Base-by-base conservation (phyloP, 2,113 vertebrate species). In the Pyrgilauda ruficollis region DNA sequence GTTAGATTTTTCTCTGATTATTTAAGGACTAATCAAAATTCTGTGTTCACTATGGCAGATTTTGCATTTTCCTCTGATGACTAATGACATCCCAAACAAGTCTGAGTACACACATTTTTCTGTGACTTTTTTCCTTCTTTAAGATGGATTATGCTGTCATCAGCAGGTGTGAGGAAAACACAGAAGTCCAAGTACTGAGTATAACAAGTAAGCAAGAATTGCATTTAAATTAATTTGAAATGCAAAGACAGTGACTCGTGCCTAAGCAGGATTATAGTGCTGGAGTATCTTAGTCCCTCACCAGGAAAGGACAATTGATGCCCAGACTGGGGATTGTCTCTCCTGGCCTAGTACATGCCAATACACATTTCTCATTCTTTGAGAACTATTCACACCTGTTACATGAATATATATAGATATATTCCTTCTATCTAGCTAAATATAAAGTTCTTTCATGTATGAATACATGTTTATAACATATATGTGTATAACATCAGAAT, bases 11-110 rank as follows among this genome's bases (percentile, higher is more conserved):
- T 73, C 49, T 84, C 58, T 91, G 81, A 92, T 94, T 94, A 94
- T 93, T 94, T 94, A 92, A 94, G 89, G 53, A 84, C 64, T 95
- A 91, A 91, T 96, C 76, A 95, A 92, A 91, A 94, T 82, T 92
- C 28, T 53, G n/a, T 41, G n/a, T 75, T 81, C 81, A 31, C 52
- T 94, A 87, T 77, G 55, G 59, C 72, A 91, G 56, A 92, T 77
- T 74, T 86, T 90, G 24, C 35, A 67, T 41, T 92, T 95, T 90
- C 56, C 52, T 89, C 52, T 95, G 84, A 89, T 94, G 87, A 93
- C 89, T 95, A 91, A 95, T 89, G 83, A 89, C 89, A 94, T 91
- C 33, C 46, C 82, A 93, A 95, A 94, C 37, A 90, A 83, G 55
- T 84, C 59, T 86, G 76, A 95, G 50, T 74, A 59, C 16, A 80